Evolutionary conservation across 2,888 invertebrate species (phyloP), one percentile per base, ranked within the genome.

Genomic region (Hetaerina titia): DNA sequence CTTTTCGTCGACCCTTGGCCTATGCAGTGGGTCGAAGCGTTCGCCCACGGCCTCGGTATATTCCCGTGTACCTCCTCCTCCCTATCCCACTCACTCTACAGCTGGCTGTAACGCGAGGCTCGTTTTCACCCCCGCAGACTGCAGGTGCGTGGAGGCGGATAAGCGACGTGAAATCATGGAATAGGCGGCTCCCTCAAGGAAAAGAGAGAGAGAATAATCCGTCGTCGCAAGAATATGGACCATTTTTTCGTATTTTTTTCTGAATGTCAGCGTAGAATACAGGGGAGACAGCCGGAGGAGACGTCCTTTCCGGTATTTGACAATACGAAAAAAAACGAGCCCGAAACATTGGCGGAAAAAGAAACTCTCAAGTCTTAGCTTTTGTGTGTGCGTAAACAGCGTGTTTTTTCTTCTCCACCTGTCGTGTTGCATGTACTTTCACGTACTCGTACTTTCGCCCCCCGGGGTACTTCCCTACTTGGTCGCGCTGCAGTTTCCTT

Each of bases 301-400:
- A 69, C 69, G n/a, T 69, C 69, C 69, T 69, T 69, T 69, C 69
- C 69, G 69, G 69, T 69, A 69, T 69, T 69, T 69, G 69, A 69
- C 69, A 69, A 69, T 69, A n/a, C n/a, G 5, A n/a, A n/a, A 19
- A 69, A 69, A 8, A 69, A 69, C 19, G 69, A 22, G 22, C 69
- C n/a, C 69, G 69, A 69, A 69, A 69, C 22, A 69, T 0, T n/a
- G 69, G n/a, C 69, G 69, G n/a, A n/a, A n/a, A 69, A 69, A 69
- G 69, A n/a, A 69, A 8, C 69, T 19, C 69, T 69, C 22, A 19
- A 19, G 69, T 69, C 69, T 22, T 69, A 22, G 19, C 69, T 69
- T 69, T 69, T 69, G 69, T 69, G 69, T 22, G 69, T n/a, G 69
- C 69, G 22, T 22, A 69, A 9, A 69, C 69, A 0, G 69, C 19